Conservation (phyloP, 2,113 vertebrate genomes). For the Hypocryptadius cinnamomeus region DNA sequence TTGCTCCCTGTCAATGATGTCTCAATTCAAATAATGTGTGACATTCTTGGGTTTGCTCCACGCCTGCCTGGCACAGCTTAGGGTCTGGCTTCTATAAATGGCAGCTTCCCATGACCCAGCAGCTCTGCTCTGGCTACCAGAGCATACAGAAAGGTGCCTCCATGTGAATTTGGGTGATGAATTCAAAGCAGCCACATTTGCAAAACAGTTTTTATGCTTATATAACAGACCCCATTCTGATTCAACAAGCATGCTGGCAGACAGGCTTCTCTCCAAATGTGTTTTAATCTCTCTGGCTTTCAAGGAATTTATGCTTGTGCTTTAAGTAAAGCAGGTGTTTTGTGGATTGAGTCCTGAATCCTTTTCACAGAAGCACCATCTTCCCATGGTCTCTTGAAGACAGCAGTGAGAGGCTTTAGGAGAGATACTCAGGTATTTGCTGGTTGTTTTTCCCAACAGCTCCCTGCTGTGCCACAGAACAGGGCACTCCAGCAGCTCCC, state of each 20-base stretch:
- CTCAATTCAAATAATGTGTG: constrained; percentile 34
- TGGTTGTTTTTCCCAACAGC: background rate
- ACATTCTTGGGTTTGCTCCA: constrained; percentile 36
- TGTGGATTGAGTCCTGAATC: background rate
- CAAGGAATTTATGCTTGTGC: background rate
- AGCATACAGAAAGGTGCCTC: background rate
- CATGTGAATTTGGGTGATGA: background rate
- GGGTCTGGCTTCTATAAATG: constrained; percentile 19
- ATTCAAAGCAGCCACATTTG: background rate
- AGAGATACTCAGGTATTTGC: background rate
- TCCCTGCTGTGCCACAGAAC: background rate
- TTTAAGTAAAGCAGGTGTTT: background rate
- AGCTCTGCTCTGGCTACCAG: background rate
- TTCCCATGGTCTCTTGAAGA: background rate
- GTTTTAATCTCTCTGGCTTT: background rate
- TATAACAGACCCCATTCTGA: background rate
- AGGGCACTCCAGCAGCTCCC: background rate
- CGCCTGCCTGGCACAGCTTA: background rate
- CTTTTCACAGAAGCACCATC: background rate
- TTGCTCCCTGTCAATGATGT: constrained; percentile 14
- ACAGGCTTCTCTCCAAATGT: background rate
- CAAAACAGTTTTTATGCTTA: background rate
- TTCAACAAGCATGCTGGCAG: constrained; percentile 1
- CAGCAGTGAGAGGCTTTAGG: background rate
- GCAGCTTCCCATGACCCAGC: constrained; percentile 7